A percentile compares a stretch with the other conserved stretches of the same genome.
Conservation (phyloP, 35 echinoderm and acorn worm species). For the Lytechinus variegatus region DNA sequence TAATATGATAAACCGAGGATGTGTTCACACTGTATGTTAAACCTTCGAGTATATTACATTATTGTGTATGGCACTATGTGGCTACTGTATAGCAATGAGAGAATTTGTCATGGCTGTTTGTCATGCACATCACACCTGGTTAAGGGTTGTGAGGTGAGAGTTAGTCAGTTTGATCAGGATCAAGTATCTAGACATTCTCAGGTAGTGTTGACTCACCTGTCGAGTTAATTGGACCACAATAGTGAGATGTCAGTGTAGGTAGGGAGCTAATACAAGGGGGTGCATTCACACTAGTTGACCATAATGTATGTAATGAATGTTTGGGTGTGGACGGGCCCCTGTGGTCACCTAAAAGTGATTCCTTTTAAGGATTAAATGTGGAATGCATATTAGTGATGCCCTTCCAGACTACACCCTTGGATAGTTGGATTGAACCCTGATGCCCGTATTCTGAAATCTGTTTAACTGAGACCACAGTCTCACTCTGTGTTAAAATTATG, state of each 20-base stretch:
- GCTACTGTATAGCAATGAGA: no score
- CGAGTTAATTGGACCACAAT: background rate
- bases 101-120: background rate
- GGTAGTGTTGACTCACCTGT: background rate
- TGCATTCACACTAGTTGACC: background rate
- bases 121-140: background rate
- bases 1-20: background rate
- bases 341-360: no score
- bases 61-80: background rate
- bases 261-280: background rate
- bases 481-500: no score
- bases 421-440: no score
- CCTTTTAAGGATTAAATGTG: no score
- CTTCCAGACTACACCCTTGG: no score
- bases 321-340: no score
- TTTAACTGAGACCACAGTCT: no score
- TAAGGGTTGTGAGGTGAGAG: background rate
- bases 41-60: background rate
- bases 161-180: background rate
- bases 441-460: no score
- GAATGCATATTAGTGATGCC: no score
- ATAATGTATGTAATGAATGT: background rate
- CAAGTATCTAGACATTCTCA: slow-evolving; percentile 10
- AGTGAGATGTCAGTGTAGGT: background rate
- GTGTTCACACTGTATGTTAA: background rate